Conservation (phyloP, 2,888 invertebrate species). For the Mimachlamys varia region DNA sequence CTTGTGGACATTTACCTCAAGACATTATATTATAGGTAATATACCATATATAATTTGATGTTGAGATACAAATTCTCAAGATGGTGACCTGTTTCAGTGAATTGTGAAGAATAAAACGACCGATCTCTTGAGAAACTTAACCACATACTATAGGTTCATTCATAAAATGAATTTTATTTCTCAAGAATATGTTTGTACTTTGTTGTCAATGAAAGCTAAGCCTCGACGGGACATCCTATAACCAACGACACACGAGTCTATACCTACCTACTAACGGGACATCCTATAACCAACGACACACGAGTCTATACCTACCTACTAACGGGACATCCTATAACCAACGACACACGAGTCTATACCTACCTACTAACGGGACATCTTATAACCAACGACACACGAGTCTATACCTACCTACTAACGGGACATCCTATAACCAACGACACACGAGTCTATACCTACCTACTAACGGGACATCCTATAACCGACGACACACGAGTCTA, state of each 20-base stretch:
- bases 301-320: background rate
- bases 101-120: background rate
- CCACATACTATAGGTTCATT: background rate
- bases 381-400: too few species aligned
- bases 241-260: background rate
- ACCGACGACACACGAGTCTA: too few species aligned
- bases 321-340: too few species aligned
- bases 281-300: too few species aligned
- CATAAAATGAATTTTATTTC: background rate
- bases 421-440: too few species aligned
- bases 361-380: background rate
- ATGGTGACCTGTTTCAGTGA: conserved; percentile 1
- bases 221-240: background rate
- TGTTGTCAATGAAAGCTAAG: background rate
- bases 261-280: background rate
- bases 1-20: too few species aligned
- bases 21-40: too few species aligned
- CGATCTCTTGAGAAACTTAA: background rate
- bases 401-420: background rate
- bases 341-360: background rate
- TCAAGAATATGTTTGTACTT: background rate
- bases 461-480: too few species aligned
- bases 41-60: background rate
- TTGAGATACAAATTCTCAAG: background rate
- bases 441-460: background rate